Percentiles rank a stretch among this genome's conserved stretches.
Evolutionary conservation across 1,140 invertebrate species (phyloP).

Genomic region (Helicoverpa armigera): DNA sequence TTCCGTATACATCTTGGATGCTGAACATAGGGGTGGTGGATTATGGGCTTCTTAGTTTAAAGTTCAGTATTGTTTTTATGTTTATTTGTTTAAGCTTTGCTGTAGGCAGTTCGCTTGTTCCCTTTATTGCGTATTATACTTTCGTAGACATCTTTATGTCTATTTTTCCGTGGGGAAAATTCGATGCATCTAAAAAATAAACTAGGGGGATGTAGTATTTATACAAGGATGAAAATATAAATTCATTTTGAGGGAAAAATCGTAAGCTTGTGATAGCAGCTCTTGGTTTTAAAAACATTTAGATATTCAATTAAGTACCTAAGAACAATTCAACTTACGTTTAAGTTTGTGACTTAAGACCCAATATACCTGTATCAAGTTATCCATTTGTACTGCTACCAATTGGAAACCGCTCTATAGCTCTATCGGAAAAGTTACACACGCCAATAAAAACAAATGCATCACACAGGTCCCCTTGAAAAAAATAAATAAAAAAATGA

Average conservation of each 20-base stretch:
- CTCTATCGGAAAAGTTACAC: no score
- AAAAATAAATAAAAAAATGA: conserved; percentile 17
- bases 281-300: no score
- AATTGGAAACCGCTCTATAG: no score
- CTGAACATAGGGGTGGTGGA: conserved; percentile 26
- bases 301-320: no score
- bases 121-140: conserved; percentile 25
- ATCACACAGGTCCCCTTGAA: not conserved
- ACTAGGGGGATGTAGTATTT: not conserved
- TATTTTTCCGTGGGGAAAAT: not conserved
- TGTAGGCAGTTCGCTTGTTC: conserved; percentile 19
- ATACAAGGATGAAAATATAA: not conserved
- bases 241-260: not conserved
- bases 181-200: not conserved
- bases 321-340: no score
- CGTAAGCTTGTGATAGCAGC: no score
- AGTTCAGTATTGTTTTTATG: conserved; percentile 36
- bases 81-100: conserved; percentile 37
- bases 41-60: conserved; percentile 39
- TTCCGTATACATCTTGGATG: not conserved
- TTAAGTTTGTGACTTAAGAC: no score
- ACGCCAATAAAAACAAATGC: not conserved
- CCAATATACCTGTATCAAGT: no score
- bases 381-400: no score
- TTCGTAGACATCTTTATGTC: conserved; percentile 27